phyloP scores from a whole-genome alignment of 2,888 invertebrate species.

The Ornithoptera alexandrae region DNA sequence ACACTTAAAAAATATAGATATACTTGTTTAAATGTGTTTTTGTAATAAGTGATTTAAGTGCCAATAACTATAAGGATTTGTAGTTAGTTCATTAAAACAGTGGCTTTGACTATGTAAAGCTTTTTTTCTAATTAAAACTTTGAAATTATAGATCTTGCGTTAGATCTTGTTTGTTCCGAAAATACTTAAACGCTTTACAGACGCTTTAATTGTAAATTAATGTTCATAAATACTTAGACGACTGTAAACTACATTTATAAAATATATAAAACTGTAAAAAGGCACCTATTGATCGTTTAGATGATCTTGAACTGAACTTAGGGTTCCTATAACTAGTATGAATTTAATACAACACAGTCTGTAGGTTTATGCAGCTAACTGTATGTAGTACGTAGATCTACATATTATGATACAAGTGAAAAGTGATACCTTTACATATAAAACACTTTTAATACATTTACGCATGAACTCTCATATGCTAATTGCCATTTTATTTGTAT shows the following conservation, averaged over 20 bases:
- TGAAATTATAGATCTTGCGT: slow-evolving; percentile 11
- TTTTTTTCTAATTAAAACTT: slow-evolving; percentile 1
- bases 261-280: slow-evolving; percentile 15
- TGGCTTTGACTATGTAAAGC: neutral
- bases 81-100: neutral
- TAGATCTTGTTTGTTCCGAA: slow-evolving; percentile 6
- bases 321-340: slow-evolving; percentile 71
- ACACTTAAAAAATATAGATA: slow-evolving; percentile 1
- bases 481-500: neutral
- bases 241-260: slow-evolving; percentile 1
- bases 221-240: slow-evolving; percentile 18
- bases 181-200: neutral
- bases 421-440: neutral
- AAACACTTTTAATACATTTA: neutral
- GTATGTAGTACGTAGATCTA: slow-evolving; percentile 38
- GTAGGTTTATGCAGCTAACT: slow-evolving; percentile 43
- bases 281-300: slow-evolving; percentile 38
- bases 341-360: slow-evolving; percentile 55
- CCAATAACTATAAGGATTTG: slow-evolving; percentile 17
- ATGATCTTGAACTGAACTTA: slow-evolving; percentile 72
- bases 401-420: slow-evolving; percentile 4
- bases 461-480: neutral
- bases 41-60: slow-evolving; percentile 17
- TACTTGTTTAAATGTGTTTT: slow-evolving; percentile 7
- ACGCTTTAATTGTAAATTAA: slow-evolving; percentile 18